Conservation (phyloP, 53 echinoderm and acorn worm species). For the Temnopleurus reevesii region DNA sequence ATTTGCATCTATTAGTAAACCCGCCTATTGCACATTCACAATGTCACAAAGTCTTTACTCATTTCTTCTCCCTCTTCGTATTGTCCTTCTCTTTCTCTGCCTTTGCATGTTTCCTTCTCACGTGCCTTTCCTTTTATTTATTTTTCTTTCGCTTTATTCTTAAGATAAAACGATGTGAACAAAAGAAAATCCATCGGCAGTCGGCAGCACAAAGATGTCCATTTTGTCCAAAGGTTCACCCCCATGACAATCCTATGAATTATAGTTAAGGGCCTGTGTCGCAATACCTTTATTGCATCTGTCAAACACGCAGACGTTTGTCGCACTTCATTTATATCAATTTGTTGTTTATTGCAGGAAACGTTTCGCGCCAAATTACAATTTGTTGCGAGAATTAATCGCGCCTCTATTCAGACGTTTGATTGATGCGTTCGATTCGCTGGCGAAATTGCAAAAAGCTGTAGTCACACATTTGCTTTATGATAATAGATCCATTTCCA, state of each 20-base stretch:
- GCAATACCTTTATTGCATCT: too few species aligned
- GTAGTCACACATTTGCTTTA: too few species aligned
- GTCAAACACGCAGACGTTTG: too few species aligned
- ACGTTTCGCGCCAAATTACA: neutral
- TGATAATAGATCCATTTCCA: too few species aligned
- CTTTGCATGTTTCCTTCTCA: too few species aligned
- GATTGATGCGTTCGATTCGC: constrained; percentile 16
- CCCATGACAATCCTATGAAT: neutral
- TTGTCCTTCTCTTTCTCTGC: too few species aligned
- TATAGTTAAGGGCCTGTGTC: too few species aligned
- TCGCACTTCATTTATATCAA: neutral
- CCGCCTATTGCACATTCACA: too few species aligned
- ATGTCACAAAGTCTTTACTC: too few species aligned
- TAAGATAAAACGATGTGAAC: neutral
- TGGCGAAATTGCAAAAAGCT: neutral
- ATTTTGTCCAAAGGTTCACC: neutral
- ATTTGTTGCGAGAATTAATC: neutral
- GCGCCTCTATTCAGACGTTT: neutral
- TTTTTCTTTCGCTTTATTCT: neutral
- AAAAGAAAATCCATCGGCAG: neutral
- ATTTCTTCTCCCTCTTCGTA: too few species aligned
- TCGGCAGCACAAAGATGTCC: neutral
- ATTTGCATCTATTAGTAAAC: too few species aligned
- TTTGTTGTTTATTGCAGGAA: neutral
- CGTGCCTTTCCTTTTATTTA: too few species aligned